These are phyloP conservation scores for Brienomyrus longianalis DNA, from an alignment of 2,113 vertebrate genomes.

Conservation along the genomic window DNA sequence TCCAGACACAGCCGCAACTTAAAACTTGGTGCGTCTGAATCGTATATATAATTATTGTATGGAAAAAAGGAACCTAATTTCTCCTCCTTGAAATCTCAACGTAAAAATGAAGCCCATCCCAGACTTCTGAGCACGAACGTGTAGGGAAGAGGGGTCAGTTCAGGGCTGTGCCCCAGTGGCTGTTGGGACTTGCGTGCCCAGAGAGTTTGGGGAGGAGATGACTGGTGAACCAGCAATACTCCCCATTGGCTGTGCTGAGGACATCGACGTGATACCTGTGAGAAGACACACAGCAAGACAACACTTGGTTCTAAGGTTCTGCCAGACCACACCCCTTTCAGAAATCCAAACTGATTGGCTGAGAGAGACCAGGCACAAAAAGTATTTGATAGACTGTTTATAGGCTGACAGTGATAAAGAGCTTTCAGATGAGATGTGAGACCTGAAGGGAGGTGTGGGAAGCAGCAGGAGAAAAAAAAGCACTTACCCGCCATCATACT, in stretches of 20 bases:
- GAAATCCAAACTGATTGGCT: neutral
- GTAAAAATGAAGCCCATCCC: slow-evolving; percentile 38
- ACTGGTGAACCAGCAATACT: slow-evolving; percentile 49
- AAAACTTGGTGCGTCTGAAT: slow-evolving; percentile 30
- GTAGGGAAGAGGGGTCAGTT: slow-evolving; percentile 13
- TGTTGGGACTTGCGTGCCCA: slow-evolving; percentile 47
- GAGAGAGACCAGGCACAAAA: neutral
- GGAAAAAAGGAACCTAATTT: slow-evolving; percentile 25
- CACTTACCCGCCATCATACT: slow-evolving; percentile 53
- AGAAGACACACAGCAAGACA: neutral
- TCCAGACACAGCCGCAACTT: slow-evolving; percentile 30
- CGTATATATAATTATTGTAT: slow-evolving; percentile 42
- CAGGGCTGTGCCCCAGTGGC: slow-evolving; percentile 47
- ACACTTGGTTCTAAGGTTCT: neutral
- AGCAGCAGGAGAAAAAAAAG: neutral
- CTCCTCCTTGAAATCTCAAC: slow-evolving; percentile 30
- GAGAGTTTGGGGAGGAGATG: slow-evolving; percentile 47
- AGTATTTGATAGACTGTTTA: neutral
- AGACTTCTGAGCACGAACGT: neutral
- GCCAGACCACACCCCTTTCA: neutral
- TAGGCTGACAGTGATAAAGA: neutral
- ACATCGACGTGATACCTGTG: slow-evolving; percentile 50
- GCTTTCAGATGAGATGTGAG: neutral
- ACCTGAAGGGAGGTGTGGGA: neutral
- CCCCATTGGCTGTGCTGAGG: slow-evolving; percentile 45